Conservation (phyloP, 2,888 invertebrate genomes). For the Drosophila formosana region DNA sequence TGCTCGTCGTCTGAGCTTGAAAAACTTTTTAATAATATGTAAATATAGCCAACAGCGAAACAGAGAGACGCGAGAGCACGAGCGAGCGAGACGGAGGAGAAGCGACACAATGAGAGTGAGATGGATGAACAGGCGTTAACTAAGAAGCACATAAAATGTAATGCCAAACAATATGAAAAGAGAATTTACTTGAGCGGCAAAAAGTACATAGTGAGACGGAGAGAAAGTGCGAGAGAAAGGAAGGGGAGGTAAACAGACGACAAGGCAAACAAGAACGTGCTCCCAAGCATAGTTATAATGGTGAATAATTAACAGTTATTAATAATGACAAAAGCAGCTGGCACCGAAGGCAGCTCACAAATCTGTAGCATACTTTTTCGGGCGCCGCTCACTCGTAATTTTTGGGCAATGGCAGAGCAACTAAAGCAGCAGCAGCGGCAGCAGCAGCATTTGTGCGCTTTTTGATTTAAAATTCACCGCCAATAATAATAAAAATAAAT, state of each 20-base stretch:
- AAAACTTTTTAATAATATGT: constrained; percentile 78
- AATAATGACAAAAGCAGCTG: constrained; percentile 84
- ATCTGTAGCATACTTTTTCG: constrained; percentile 37
- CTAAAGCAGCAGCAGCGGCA: constrained; percentile 15
- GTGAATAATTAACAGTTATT: constrained; percentile 84
- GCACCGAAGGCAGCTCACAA: constrained; percentile 52
- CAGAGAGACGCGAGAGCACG: constrained; percentile 6
- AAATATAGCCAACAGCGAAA: constrained; percentile 63
- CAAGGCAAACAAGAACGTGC: constrained; percentile 62
- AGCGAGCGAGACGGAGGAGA: constrained; percentile 1
- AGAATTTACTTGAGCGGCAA: constrained; percentile 64
- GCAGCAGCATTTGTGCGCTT: constrained; percentile 57
- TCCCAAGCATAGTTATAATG: constrained; percentile 65
- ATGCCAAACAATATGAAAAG: constrained; percentile 73
- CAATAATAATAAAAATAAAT: constrained; percentile 84
- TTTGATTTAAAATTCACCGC: constrained; percentile 83
- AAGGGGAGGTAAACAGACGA: constrained; percentile 19
- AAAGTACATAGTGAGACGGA: constrained; percentile 45
- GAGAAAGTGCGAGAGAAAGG: constrained; percentile 1
- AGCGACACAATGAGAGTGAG: not conserved
- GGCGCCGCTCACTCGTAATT: constrained; percentile 14
- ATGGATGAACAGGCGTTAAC: constrained; percentile 60
- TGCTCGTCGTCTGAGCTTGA: constrained; percentile 58
- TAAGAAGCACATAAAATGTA: constrained; percentile 73
- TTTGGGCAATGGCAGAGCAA: constrained; percentile 1